A percentile compares a stretch with the other conserved stretches of the same genome.
Evolutionary conservation across 1,140 invertebrate genomes (phyloP).

Genomic region (Neodiprion fabricii): DNA sequence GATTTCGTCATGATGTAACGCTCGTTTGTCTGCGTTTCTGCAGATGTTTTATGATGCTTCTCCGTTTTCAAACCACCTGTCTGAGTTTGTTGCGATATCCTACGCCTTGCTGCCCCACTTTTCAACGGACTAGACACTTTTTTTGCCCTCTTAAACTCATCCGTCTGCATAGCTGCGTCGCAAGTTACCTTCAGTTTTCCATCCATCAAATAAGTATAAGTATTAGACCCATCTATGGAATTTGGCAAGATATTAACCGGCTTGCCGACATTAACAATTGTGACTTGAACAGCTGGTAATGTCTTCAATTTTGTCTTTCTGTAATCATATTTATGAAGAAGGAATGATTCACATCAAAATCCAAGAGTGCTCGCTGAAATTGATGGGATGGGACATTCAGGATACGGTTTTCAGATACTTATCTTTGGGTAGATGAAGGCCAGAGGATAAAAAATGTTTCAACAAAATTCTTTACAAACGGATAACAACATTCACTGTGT

Average conservation of each 20-base stretch:
- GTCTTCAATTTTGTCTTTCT: conserved; percentile 31
- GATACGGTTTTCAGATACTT: too few relatives aligned
- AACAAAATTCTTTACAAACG: too few relatives aligned
- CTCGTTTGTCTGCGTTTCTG: conserved; percentile 61
- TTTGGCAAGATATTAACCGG: conserved; percentile 41
- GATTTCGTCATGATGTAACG: conserved; percentile 38
- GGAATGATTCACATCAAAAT: conserved; percentile 23
- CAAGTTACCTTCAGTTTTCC: conserved; percentile 35
- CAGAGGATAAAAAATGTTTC: too few relatives aligned
- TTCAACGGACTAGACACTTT: conserved; percentile 37
- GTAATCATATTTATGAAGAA: conserved; percentile 12
- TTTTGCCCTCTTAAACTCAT: conserved; percentile 44
- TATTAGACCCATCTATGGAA: conserved; percentile 13
- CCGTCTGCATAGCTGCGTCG: conserved; percentile 54
- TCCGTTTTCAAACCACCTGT: conserved; percentile 49
- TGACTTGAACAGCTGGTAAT: not conserved
- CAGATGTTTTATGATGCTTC: conserved; percentile 44
- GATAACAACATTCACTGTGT: too few relatives aligned
- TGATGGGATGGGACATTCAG: too few relatives aligned
- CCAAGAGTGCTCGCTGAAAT: not conserved
- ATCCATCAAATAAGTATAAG: conserved; percentile 14
- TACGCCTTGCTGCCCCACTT: conserved; percentile 44
- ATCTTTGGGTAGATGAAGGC: too few relatives aligned
- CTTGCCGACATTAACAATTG: conserved; percentile 25
- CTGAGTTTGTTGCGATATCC: conserved; percentile 60